These are phyloP conservation scores for Trichosurus vulpecula DNA, from an alignment of 2,797 vertebrate genomes.

Conservation along the genomic window DNA sequence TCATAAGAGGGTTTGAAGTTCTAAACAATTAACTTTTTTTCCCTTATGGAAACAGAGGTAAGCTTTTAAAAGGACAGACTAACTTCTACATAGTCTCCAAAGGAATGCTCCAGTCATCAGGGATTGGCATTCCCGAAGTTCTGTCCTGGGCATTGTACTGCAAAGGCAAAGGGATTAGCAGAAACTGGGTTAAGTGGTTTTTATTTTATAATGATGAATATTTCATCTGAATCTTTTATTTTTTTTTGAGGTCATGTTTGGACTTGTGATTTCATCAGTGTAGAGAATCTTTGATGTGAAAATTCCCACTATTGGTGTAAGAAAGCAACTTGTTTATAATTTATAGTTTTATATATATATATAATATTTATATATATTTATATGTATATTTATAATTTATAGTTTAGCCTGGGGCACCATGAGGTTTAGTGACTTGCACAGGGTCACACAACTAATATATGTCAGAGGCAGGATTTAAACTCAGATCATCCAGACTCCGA, in stretches of 20 bases:
- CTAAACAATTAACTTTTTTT: background rate
- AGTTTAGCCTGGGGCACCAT: background rate
- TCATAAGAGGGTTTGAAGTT: background rate
- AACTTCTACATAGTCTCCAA: background rate
- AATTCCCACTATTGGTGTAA: background rate
- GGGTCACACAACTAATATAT: background rate
- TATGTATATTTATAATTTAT: too few relatives aligned
- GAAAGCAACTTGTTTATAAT: background rate
- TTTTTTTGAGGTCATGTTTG: background rate
- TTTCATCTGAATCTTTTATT: background rate
- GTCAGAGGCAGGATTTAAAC: background rate
- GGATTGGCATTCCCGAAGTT: slow-evolving; percentile 24
- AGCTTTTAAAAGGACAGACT: background rate
- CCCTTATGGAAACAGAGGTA: background rate
- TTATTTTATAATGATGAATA: slow-evolving; percentile 34
- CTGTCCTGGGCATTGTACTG: slow-evolving; percentile 23
- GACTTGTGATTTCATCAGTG: background rate
- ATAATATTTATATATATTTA: too few relatives aligned
- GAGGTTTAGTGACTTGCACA: background rate
- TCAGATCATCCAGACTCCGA: background rate
- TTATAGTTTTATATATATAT: background rate
- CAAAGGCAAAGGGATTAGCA: background rate
- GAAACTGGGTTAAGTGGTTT: background rate
- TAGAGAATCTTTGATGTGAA: background rate
- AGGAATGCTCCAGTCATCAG: rapidly evolving